A percentile compares a stretch with the other conserved stretches of the same genome.
Conservation (phyloP, 2,797 vertebrate genomes). For the Propithecus deckenii region DNA sequence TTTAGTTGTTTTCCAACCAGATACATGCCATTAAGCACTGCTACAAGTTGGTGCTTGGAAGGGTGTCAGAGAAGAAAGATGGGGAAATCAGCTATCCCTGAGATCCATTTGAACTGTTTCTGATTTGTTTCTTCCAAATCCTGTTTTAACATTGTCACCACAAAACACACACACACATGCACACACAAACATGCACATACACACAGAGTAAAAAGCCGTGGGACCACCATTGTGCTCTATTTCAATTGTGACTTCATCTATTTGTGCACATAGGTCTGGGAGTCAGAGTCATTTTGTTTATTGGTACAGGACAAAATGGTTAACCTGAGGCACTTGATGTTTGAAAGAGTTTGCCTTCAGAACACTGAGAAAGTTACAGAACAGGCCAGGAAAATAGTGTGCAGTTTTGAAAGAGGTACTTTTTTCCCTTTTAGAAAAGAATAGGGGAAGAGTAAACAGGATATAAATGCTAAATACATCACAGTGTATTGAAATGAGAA, state of each 20-base stretch:
- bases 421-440: not conserved
- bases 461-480: not conserved
- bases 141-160: constrained; percentile 6
- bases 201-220: constrained; percentile 51
- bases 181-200: not conserved
- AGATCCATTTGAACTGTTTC: constrained; percentile 12
- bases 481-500: too few relatives aligned
- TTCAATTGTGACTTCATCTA: constrained; percentile 13
- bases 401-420: not conserved
- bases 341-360: constrained; percentile 69
- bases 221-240: constrained; percentile 40
- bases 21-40: constrained; percentile 7
- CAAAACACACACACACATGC: not conserved
- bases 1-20: constrained; percentile 65
- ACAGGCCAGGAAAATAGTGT: constrained; percentile 39
- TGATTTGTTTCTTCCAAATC: constrained; percentile 62
- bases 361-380: constrained; percentile 65
- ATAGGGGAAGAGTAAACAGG: not conserved
- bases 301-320: constrained; percentile 69
- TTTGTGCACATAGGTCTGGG: constrained; percentile 25
- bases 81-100: not conserved
- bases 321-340: constrained; percentile 55
- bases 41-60: not conserved
- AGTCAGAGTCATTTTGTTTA: constrained; percentile 62
- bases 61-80: not conserved